Percentiles rank a stretch among this genome's conserved stretches.
phyloP scores from a whole-genome alignment of 2,888 invertebrate genomes.

The Cinara cedri region DNA sequence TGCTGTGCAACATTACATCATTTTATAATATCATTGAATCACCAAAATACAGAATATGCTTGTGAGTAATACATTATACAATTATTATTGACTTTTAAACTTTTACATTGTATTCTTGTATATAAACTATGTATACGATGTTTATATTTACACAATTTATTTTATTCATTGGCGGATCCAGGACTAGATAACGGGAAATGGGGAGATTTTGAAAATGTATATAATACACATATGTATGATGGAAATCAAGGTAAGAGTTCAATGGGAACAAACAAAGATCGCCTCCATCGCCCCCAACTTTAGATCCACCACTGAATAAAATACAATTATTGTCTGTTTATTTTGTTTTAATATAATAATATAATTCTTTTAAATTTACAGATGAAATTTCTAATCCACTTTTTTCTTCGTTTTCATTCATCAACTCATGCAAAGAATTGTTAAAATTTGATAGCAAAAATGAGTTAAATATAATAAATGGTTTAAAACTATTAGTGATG shows the following conservation, averaged over 20 bases:
- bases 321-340: too few relatives aligned
- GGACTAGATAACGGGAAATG: too few relatives aligned
- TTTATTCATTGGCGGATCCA: too few relatives aligned
- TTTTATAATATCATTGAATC: not conserved
- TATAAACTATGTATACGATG: too few relatives aligned
- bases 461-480: conserved; percentile 14
- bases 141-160: too few relatives aligned
- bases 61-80: not conserved
- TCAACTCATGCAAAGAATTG: conserved; percentile 5
- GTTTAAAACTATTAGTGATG: not conserved
- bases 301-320: too few relatives aligned
- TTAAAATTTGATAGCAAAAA: conserved; percentile 31
- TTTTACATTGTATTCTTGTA: too few relatives aligned
- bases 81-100: not conserved
- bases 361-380: conserved; percentile 6
- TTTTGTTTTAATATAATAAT: not conserved
- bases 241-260: too few relatives aligned
- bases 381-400: not conserved
- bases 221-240: too few relatives aligned
- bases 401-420: conserved; percentile 27
- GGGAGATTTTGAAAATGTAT: too few relatives aligned
- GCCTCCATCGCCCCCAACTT: too few relatives aligned
- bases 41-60: not conserved
- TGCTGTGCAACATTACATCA: not conserved
- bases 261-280: too few relatives aligned